Evolutionary conservation across 2,113 vertebrate genomes (phyloP).

Genomic region (Ahaetulla prasina): DNA sequence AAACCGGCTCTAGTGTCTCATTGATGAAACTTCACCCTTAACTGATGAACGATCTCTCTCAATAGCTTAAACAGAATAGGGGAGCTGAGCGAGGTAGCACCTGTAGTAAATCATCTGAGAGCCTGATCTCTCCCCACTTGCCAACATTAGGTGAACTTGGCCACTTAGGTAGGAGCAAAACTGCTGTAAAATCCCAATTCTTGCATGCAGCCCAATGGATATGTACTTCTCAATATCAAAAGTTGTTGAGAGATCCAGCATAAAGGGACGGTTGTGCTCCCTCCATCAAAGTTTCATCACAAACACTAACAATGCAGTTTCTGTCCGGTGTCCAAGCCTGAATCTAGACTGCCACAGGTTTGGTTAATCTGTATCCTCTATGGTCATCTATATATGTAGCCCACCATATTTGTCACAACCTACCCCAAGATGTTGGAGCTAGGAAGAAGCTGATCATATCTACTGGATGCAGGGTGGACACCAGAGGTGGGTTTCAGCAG

Average conservation of each 20-base stretch:
- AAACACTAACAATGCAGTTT: background rate
- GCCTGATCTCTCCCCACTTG: background rate
- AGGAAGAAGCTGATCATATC: background rate
- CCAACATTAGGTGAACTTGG: background rate
- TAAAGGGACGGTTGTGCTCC: background rate
- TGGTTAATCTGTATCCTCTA: background rate
- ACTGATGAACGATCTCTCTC: background rate
- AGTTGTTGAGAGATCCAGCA: background rate
- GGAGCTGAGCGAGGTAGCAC: background rate
- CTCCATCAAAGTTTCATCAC: background rate
- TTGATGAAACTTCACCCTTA: background rate
- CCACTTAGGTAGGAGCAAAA: background rate
- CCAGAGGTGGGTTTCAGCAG: too few relatives aligned
- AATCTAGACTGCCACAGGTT: background rate
- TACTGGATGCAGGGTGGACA: background rate
- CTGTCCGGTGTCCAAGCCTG: background rate
- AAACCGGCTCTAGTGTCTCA: background rate
- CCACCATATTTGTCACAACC: background rate
- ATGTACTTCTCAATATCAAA: background rate
- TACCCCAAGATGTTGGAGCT: background rate
- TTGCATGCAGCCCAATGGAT: background rate
- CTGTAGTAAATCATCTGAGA: background rate
- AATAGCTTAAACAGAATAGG: background rate
- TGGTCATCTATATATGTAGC: background rate
- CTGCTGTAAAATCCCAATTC: background rate